These are phyloP conservation scores for Tetramorium alpestre DNA, from an alignment of 1,140 invertebrate species.

Conservation along the genomic window DNA sequence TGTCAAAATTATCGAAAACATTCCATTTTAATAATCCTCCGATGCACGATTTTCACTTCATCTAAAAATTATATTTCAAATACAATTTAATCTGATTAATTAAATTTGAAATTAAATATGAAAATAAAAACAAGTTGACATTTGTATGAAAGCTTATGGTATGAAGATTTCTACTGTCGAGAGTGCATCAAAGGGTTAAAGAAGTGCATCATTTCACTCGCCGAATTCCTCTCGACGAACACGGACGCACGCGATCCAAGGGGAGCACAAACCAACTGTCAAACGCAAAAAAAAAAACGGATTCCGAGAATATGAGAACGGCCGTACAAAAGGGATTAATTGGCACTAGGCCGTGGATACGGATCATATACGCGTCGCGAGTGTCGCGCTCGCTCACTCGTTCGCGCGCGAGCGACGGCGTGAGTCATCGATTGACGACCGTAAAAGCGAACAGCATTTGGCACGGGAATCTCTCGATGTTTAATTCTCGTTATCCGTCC, in stretches of 20 bases:
- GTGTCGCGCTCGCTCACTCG: not conserved
- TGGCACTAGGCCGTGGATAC: conserved; percentile 52
- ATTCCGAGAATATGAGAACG: conserved; percentile 23
- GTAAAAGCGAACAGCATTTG: conserved; percentile 58
- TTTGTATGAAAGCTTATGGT: not conserved
- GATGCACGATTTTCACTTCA: not conserved
- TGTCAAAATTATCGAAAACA: not conserved
- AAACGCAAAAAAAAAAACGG: not conserved
- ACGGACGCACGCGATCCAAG: conserved; percentile 1
- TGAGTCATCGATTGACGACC: conserved; percentile 67
- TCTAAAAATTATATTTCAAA: not conserved
- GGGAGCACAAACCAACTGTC: not conserved
- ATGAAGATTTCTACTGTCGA: not conserved
- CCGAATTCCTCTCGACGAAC: not conserved
- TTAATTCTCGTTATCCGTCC: conserved; percentile 56
- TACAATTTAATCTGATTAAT: not conserved
- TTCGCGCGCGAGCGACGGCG: not conserved
- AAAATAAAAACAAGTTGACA: not conserved
- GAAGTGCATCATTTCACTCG: conserved; percentile 5
- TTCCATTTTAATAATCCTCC: conserved; percentile 2
- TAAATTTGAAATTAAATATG: too few species aligned
- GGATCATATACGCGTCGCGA: conserved; percentile 28
- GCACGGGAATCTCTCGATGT: conserved; percentile 69
- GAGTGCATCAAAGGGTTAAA: conserved; percentile 18
- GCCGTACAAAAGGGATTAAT: conserved; percentile 55